Evolutionary conservation across 2,888 invertebrate genomes (phyloP).

Genomic region (Parascotia fuliginaria): DNA sequence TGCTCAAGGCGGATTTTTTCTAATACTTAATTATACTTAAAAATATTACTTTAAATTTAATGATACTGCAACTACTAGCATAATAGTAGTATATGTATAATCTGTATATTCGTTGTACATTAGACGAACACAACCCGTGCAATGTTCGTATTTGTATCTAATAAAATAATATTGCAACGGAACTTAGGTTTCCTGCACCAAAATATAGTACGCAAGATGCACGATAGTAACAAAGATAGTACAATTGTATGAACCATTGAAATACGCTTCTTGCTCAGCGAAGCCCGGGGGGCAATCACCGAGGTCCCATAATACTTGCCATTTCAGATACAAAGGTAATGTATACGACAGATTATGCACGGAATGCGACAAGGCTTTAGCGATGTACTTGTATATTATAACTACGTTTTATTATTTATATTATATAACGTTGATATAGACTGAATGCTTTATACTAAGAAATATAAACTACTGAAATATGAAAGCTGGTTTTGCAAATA

Average conservation of each 20-base stretch:
- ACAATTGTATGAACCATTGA: slow-evolving; percentile 42
- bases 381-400: background rate
- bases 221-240: slow-evolving; percentile 30
- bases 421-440: too few species aligned
- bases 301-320: slow-evolving; percentile 38
- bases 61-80: too few species aligned
- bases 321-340: slow-evolving; percentile 38
- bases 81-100: too few species aligned
- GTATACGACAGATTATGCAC: slow-evolving; percentile 15
- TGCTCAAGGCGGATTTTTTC: too few species aligned
- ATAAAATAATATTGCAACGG: slow-evolving; percentile 5
- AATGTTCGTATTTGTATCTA: background rate
- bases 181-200: slow-evolving; percentile 20
- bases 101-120: too few species aligned
- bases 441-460: too few species aligned
- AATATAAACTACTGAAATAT: too few species aligned
- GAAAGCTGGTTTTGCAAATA: too few species aligned
- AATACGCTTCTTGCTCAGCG: slow-evolving; percentile 40
- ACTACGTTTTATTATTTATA: background rate
- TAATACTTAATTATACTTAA: too few species aligned
- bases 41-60: too few species aligned
- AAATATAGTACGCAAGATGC: slow-evolving; percentile 23
- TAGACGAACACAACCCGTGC: background rate
- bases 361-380: slow-evolving; percentile 5
- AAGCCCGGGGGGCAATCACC: slow-evolving; percentile 50